Evolutionary conservation across 2,797 vertebrate species (phyloP).

Genomic region (Amniataba percoides): DNA sequence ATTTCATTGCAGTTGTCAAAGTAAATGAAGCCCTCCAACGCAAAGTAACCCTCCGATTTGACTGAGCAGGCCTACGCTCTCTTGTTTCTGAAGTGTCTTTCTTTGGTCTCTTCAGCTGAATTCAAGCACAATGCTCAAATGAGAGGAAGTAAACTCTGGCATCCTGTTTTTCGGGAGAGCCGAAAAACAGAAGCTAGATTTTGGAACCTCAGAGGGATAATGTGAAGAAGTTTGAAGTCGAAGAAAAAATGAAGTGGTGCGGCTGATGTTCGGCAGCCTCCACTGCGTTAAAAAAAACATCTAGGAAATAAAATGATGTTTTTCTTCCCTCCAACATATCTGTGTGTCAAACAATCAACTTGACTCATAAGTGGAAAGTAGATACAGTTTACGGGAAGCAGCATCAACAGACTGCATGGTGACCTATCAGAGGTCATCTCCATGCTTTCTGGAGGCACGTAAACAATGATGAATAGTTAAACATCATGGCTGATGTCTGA

Average conservation of each 20-base stretch:
- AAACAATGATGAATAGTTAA: slow-evolving; percentile 55
- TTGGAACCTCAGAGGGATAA: slow-evolving; percentile 2
- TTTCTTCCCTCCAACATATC: background rate
- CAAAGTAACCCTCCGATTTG: too few species aligned
- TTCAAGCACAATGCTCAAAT: slow-evolving; percentile 65
- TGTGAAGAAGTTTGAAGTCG: background rate
- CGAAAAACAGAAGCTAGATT: slow-evolving; percentile 31
- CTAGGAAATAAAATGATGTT: background rate
- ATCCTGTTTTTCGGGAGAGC: slow-evolving; percentile 70
- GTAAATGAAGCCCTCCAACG: background rate
- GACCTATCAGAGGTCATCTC: slow-evolving; percentile 15
- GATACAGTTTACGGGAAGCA: background rate
- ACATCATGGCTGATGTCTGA: slow-evolving; percentile 44
- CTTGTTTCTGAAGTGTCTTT: slow-evolving; percentile 10
- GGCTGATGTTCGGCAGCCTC: background rate
- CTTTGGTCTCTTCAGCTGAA: slow-evolving; percentile 28
- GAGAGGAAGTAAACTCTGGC: slow-evolving; percentile 70
- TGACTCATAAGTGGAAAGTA: background rate
- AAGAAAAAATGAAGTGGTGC: background rate
- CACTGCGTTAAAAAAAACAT: background rate
- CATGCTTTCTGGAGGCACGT: slow-evolving; percentile 18
- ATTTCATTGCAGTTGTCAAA: background rate
- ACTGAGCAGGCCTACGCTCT: background rate
- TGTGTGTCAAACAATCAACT: too few species aligned
- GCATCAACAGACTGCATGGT: background rate